phyloP scores from a whole-genome alignment of 2,797 vertebrate genomes.

The Pseudotriccus pelzelni region DNA sequence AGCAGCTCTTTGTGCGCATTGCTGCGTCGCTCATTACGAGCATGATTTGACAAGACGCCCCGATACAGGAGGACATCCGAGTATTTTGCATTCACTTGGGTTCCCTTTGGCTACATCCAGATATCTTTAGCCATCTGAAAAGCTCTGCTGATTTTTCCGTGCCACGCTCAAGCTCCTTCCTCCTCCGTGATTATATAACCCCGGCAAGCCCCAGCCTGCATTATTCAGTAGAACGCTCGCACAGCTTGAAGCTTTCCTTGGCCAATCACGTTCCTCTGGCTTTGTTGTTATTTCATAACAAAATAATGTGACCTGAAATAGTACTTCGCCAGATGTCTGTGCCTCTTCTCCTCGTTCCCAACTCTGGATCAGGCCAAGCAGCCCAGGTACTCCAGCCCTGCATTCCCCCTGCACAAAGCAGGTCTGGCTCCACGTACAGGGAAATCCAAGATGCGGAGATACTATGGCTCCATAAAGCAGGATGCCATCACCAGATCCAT shows the following conservation, averaged over 20 bases:
- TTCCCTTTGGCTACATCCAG: neutral
- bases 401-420: neutral
- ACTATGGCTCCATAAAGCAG: neutral
- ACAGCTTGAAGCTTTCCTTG: slow-evolving; percentile 16
- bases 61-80: neutral
- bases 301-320: slow-evolving; percentile 46
- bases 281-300: slow-evolving; percentile 51
- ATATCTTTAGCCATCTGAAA: neutral
- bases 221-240: neutral
- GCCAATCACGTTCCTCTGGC: slow-evolving; percentile 25
- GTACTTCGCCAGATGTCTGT: slow-evolving; percentile 10
- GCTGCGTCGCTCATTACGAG: neutral
- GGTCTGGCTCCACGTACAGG: neutral
- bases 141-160: neutral
- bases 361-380: neutral
- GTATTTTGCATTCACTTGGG: neutral
- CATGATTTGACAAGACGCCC: neutral
- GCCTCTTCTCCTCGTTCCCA: neutral
- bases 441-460: neutral
- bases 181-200: neutral
- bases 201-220: slow-evolving; percentile 34
- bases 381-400: neutral
- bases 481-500: neutral
- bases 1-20: neutral
- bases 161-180: slow-evolving; percentile 8